Conservation (phyloP, 2,797 vertebrate genomes). For the Chiloscyllium punctatum region DNA sequence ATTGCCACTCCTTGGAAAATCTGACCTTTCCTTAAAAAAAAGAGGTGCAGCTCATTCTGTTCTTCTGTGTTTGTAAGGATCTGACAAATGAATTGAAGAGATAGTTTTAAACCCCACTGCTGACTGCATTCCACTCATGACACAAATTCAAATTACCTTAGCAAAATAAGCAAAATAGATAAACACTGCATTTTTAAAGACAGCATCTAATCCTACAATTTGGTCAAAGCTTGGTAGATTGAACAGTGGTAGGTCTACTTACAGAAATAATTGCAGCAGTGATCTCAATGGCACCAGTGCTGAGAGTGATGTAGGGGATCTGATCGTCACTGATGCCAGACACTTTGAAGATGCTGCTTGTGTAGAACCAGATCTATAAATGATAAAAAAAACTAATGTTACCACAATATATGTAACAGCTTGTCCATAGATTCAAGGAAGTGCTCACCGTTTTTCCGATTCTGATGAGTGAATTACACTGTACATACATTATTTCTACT, state of each 20-base stretch:
- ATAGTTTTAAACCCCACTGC: neutral
- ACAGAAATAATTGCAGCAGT: slow-evolving; percentile 80
- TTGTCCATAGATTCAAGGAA: neutral
- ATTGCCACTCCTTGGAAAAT: too few species aligned
- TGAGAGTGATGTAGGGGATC: slow-evolving; percentile 82
- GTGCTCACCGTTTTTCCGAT: too few species aligned
- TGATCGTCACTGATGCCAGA: slow-evolving; percentile 64
- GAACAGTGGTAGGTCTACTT: slow-evolving; percentile 54
- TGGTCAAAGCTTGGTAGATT: neutral
- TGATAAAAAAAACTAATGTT: slow-evolving; percentile 36
- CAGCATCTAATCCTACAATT: too few species aligned
- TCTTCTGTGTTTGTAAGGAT: neutral
- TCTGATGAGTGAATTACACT: too few species aligned
- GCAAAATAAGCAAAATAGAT: neutral
- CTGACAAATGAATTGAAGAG: neutral
- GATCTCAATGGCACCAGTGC: slow-evolving; percentile 76
- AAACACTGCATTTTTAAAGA: neutral
- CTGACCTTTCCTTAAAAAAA: too few species aligned
- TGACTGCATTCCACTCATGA: neutral
- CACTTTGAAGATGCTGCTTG: slow-evolving; percentile 74
- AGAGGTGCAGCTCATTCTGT: neutral
- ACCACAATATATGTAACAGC: neutral
- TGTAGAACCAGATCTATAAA: slow-evolving; percentile 91
- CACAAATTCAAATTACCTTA: neutral
- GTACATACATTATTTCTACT: too few species aligned